Conservation (phyloP, 92 coral and sea anemone genomes). For the Umimayanthus chanpuru region DNA sequence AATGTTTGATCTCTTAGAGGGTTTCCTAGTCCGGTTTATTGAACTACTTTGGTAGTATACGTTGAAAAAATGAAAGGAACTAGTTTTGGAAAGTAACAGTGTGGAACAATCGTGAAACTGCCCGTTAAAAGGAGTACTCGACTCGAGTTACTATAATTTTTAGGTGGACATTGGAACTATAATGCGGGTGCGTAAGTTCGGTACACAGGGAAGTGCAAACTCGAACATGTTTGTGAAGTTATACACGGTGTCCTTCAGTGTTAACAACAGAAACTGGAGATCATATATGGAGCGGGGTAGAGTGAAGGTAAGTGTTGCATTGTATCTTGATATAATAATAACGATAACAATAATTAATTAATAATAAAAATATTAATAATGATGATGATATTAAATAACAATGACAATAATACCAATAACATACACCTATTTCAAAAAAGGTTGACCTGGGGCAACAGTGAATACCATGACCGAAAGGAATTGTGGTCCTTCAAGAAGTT, state of each 20-base stretch:
- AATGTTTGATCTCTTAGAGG: too few species aligned
- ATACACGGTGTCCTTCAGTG: not conserved
- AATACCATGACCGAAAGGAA: too few species aligned
- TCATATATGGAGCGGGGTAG: not conserved
- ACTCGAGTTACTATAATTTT: not conserved
- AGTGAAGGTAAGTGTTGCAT: not conserved
- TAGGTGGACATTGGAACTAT: conserved; percentile 31
- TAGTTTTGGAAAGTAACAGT: not conserved
- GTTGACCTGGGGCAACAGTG: too few species aligned
- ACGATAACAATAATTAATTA: not conserved
- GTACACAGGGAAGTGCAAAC: conserved; percentile 38
- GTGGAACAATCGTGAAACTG: not conserved
- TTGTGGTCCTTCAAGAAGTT: too few species aligned
- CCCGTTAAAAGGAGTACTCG: not conserved
- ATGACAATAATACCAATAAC: not conserved
- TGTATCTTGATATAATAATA: not conserved
- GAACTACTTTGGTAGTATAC: not conserved
- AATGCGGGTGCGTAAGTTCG: conserved; percentile 38
- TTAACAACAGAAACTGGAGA: not conserved
- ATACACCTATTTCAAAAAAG: too few species aligned
- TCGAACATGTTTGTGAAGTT: conserved; percentile 9
- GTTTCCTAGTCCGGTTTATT: not conserved
- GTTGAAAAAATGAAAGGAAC: too few species aligned
- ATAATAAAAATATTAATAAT: not conserved
- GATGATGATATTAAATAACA: not conserved